These are phyloP conservation scores for Thunnus maccoyii DNA, from an alignment of 2,113 vertebrate species.

Conservation along the genomic window DNA sequence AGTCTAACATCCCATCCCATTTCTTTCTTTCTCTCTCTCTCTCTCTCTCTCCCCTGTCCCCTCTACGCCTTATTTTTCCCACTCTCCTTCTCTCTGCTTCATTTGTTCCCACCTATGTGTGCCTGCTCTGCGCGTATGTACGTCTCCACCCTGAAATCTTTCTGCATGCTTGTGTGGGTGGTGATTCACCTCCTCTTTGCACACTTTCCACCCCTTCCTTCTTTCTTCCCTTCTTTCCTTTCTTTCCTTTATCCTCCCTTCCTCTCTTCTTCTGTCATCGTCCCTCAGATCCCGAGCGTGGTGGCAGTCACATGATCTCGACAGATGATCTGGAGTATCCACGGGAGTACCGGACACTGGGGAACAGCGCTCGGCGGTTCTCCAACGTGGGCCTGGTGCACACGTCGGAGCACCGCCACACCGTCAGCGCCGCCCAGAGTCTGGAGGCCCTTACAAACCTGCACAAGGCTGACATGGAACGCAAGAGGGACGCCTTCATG, in stretches of 20 bases:
- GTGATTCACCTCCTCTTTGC: slow-evolving; percentile 49
- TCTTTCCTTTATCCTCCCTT: slow-evolving; percentile 7
- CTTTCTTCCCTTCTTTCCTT: background rate
- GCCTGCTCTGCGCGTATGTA: slow-evolving; percentile 53
- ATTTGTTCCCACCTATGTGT: slow-evolving; percentile 61
- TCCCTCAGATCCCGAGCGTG: slow-evolving; percentile 92
- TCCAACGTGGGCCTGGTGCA: slow-evolving; percentile 99
- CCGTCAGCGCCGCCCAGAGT: slow-evolving; percentile 96
- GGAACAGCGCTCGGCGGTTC: slow-evolving; percentile 94
- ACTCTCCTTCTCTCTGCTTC: slow-evolving; percentile 54
- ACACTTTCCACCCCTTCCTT: slow-evolving; percentile 21
- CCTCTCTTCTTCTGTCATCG: slow-evolving; percentile 5
- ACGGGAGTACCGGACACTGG: slow-evolving; percentile 95
- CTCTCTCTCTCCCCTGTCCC: slow-evolving; percentile 31
- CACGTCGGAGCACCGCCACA: slow-evolving; percentile 96
- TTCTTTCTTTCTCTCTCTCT: slow-evolving; percentile 66
- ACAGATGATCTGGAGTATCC: slow-evolving; percentile 98
- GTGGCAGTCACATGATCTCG: slow-evolving; percentile 97
- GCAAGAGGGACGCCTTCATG: slow-evolving; percentile 97
- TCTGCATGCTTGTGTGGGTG: slow-evolving; percentile 62
- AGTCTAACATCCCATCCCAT: slow-evolving; percentile 80
- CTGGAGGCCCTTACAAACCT: slow-evolving; percentile 96
- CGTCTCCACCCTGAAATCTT: slow-evolving; percentile 51
- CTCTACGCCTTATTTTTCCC: slow-evolving; percentile 32
- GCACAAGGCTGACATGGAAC: slow-evolving; percentile 96